Evolutionary conservation across 2,888 invertebrate genomes (phyloP), one percentile per base, ranked within the genome.

Genomic region (Acronicta aceris): DNA sequence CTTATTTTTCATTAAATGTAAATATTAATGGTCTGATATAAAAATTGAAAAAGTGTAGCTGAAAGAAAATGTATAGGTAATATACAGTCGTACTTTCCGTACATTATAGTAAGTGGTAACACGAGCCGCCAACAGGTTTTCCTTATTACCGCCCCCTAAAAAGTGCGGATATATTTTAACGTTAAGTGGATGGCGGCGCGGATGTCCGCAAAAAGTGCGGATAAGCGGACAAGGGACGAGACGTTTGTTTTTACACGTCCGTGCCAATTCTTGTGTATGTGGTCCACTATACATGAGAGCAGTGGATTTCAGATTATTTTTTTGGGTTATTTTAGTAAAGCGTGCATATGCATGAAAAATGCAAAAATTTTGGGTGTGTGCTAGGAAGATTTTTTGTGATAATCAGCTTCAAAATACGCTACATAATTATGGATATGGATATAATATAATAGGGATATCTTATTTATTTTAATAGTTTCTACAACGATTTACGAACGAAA

Each of bases 241-340:
- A 73, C 79, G 82, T 84, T 86, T 86, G 89, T 87, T 89, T 89
- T 89, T 89, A 82, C 83, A 84, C 85, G 85, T 87, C 86, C 81
- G 68, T 79, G 79, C 74, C 87, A 84, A 89, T 89, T 84, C 78
- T 70, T 71, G 65, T 79, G 78, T 72, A 74, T 73, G 67, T 52
- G 57, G 16, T 5, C 16, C 1, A 67, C 4, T 72, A 59, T 46
- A 87, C 81, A 80, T 2, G 86, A 77, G 79, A n/a, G 65, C 56
- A 15, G 4, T 9, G 54, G 17, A 47, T 1, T 25, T 0, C 17
- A 43, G 69, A 78, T 72, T 56, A 43, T 4, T 36, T 36, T 12
- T 33, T 10, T 33, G 7, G 21, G n/a, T n/a, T n/a, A n/a, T n/a
- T n/a, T n/a, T n/a, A n/a, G n/a, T n/a, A n/a, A n/a, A n/a, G n/a